These are phyloP conservation scores for Corythaeola cristata DNA, from an alignment of 2,113 vertebrate species.

Conservation along the genomic window DNA sequence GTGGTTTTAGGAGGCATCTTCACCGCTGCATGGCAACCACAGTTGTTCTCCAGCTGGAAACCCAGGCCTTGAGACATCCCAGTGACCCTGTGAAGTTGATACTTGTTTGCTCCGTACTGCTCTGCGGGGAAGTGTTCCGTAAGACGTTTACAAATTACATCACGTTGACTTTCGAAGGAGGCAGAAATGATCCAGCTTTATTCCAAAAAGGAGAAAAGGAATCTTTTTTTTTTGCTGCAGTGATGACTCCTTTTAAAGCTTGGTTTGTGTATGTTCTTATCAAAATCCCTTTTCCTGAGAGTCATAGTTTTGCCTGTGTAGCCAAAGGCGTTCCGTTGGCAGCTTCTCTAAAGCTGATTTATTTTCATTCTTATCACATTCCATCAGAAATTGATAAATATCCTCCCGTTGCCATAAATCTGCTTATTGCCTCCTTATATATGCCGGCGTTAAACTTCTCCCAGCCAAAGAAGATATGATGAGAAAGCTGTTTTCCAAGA, in stretches of 20 bases:
- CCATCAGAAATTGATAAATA: conserved; percentile 59
- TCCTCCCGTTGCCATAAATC: conserved; percentile 3
- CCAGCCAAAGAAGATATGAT: not conserved
- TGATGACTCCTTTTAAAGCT: conserved; percentile 24
- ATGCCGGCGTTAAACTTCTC: not conserved
- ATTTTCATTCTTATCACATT: conserved; percentile 62
- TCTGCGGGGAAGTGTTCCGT: not conserved
- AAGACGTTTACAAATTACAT: not conserved
- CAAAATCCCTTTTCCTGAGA: not conserved
- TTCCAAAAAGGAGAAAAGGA: not conserved
- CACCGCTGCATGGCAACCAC: not conserved
- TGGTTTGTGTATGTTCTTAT: not conserved
- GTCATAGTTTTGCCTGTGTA: conserved; percentile 44
- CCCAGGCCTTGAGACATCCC: not conserved
- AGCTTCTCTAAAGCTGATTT: conserved; percentile 53
- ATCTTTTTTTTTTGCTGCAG: not conserved
- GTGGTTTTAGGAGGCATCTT: not conserved
- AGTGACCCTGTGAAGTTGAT: accelerated
- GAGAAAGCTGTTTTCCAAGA: not conserved
- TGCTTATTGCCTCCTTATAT: not conserved
- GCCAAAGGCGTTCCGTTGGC: conserved; percentile 53
- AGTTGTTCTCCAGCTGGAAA: not conserved
- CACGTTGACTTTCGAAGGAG: not conserved
- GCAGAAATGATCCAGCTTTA: not conserved
- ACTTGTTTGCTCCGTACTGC: not conserved